These are phyloP conservation scores for Tipula unca DNA, from an alignment of 2,888 invertebrate species.

Conservation along the genomic window DNA sequence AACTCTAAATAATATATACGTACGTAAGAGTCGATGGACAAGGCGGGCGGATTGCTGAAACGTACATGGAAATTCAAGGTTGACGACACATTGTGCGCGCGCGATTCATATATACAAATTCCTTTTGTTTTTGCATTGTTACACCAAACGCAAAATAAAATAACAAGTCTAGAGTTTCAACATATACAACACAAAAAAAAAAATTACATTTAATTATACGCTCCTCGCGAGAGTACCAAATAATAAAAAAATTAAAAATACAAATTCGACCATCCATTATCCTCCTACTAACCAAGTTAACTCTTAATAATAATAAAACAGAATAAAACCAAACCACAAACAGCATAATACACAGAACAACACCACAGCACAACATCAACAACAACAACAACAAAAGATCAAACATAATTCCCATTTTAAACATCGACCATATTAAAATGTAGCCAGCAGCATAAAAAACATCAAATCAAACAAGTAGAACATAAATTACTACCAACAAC, in stretches of 20 bases:
- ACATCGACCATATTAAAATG: neutral
- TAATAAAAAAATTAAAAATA: neutral
- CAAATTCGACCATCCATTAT: neutral
- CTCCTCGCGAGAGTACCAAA: neutral
- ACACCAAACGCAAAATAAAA: neutral
- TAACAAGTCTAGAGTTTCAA: neutral
- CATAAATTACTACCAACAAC: neutral
- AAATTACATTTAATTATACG: neutral
- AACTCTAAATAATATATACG: neutral
- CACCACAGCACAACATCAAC: neutral
- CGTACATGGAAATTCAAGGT: neutral
- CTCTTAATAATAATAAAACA: too few species aligned
- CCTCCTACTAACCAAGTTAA: neutral
- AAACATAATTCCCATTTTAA: neutral
- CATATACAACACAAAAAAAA: neutral
- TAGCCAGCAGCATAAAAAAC: neutral
- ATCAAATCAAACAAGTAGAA: conserved; percentile 14
- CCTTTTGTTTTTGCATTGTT: neutral
- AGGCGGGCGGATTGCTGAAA: neutral
- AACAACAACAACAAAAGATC: neutral
- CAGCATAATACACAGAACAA: neutral
- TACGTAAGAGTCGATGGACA: conserved; percentile 9
- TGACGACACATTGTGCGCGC: neutral
- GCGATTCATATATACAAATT: neutral
- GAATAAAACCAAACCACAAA: neutral